These are phyloP conservation scores for Harpegnathos saltator DNA, from an alignment of 1,140 invertebrate species.

Conservation along the genomic window DNA sequence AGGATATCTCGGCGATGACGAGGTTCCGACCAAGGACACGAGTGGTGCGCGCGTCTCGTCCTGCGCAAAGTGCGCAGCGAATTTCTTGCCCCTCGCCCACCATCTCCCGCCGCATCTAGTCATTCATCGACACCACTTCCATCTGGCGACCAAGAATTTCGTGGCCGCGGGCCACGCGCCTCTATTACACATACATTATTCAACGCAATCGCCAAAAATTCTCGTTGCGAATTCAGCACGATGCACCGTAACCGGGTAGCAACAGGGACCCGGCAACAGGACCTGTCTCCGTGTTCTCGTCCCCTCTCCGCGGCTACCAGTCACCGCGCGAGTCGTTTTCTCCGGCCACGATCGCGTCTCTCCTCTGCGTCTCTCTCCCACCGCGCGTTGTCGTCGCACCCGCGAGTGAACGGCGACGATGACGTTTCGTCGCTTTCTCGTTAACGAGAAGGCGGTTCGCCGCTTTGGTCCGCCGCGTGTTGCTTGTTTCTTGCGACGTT, in stretches of 20 bases:
- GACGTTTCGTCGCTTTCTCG: constrained; percentile 68
- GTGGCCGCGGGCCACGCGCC: constrained; percentile 65
- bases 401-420: neutral
- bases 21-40: constrained; percentile 61
- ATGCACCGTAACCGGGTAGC: constrained; percentile 81
- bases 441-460: constrained; percentile 61
- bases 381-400: neutral
- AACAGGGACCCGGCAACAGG: constrained; percentile 77
- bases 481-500: constrained; percentile 28
- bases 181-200: constrained; percentile 80
- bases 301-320: constrained; percentile 53
- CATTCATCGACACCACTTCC: neutral
- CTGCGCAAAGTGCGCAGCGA: constrained; percentile 53
- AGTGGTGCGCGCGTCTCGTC: constrained; percentile 29
- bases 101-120: constrained; percentile 6
- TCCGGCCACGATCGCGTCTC: constrained; percentile 45
- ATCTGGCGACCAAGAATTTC: constrained; percentile 22
- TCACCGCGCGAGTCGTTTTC: constrained; percentile 51
- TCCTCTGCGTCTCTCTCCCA: constrained; percentile 54
- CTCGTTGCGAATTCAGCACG: constrained; percentile 80
- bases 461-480: constrained; percentile 21
- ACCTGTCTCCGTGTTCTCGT: constrained; percentile 65
- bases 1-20: constrained; percentile 68
- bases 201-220: constrained; percentile 75
- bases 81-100: constrained; percentile 21